These are phyloP conservation scores for Coremacera marginata DNA, from an alignment of 2,888 invertebrate genomes.

Conservation along the genomic window DNA sequence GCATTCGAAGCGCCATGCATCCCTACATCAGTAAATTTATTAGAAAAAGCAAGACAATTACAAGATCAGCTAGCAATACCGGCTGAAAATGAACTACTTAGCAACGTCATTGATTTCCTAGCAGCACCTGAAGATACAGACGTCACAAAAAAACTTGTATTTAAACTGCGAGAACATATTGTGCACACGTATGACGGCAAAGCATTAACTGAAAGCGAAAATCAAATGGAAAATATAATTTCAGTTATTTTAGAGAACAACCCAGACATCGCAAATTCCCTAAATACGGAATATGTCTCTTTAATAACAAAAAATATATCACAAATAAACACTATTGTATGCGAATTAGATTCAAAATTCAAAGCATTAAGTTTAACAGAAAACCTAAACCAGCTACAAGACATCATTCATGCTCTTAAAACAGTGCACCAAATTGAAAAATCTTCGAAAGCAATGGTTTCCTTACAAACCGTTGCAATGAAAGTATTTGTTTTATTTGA, in stretches of 20 bases:
- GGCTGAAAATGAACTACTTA: conserved; percentile 36
- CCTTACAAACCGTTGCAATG: conserved; percentile 62
- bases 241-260: conserved; percentile 43
- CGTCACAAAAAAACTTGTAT: conserved; percentile 54
- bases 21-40: too few species aligned
- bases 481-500: conserved; percentile 60
- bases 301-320: not conserved
- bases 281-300: not conserved
- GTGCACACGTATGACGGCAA: conserved; percentile 64
- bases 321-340: not conserved
- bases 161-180: conserved; percentile 61
- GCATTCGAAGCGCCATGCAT: too few species aligned
- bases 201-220: conserved; percentile 12
- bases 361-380: conserved; percentile 48
- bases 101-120: conserved; percentile 38
- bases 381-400: conserved; percentile 50
- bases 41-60: too few species aligned
- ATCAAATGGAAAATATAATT: conserved; percentile 48
- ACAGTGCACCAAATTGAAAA: conserved; percentile 50
- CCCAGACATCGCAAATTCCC: conserved; percentile 46
- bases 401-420: conserved; percentile 47
- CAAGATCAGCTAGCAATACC: not conserved
- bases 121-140: conserved; percentile 46
- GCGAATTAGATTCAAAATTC: conserved; percentile 42
- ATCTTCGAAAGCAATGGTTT: conserved; percentile 56